phyloP scores from a whole-genome alignment of 2,888 invertebrate genomes.

The Entomobrya proxima region DNA sequence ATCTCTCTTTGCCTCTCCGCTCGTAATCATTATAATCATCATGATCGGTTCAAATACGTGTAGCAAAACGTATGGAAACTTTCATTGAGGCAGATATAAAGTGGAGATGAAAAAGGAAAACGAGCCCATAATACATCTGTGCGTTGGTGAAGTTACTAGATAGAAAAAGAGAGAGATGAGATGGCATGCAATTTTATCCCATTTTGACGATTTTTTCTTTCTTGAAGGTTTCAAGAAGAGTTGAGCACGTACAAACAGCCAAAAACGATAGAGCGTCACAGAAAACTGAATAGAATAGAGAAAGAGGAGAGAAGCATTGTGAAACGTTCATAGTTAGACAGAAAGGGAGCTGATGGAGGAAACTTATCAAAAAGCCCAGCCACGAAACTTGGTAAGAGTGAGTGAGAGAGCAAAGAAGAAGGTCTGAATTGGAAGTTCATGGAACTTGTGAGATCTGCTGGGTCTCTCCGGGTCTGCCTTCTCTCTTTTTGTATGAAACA shows the following conservation, averaged over 20 bases:
- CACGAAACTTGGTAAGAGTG: neutral
- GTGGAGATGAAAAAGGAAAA: constrained; percentile 40
- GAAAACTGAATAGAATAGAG: neutral
- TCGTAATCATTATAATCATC: constrained; percentile 45
- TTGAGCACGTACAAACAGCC: constrained; percentile 43
- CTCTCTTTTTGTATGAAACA: neutral
- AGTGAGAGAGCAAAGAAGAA: neutral
- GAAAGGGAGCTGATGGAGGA: neutral
- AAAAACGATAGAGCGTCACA: neutral
- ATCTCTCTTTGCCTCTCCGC: neutral
- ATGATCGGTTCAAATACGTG: constrained; percentile 38
- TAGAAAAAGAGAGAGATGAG: constrained; percentile 36
- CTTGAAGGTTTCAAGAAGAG: constrained; percentile 6
- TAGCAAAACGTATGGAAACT: constrained; percentile 38
- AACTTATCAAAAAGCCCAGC: neutral
- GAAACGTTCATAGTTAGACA: neutral
- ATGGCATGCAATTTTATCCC: constrained; percentile 62
- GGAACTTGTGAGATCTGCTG: neutral
- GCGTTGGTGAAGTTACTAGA: constrained; percentile 24
- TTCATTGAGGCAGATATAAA: constrained; percentile 32
- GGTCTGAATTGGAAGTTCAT: constrained; percentile 36
- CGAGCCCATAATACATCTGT: constrained; percentile 29
- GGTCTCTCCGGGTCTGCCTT: neutral
- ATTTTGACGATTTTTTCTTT: constrained; percentile 57
- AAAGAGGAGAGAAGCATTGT: neutral